phyloP scores from a whole-genome alignment of 2,113 vertebrate species.

The Pithys albifrons region DNA sequence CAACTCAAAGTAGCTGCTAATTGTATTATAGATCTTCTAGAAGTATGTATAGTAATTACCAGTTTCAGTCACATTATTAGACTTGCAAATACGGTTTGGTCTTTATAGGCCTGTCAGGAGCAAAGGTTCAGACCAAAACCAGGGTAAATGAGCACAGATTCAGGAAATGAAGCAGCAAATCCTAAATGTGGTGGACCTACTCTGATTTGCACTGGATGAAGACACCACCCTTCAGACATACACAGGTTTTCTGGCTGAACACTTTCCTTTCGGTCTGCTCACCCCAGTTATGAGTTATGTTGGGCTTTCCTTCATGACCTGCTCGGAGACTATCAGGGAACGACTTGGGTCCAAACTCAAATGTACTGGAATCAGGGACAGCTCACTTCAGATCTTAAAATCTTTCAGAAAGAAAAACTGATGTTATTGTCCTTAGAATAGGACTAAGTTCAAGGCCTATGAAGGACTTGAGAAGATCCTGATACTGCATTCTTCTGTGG shows the following conservation, averaged over 20 bases:
- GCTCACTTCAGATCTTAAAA: neutral
- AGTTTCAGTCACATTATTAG: slow-evolving; percentile 65
- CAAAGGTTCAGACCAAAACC: neutral
- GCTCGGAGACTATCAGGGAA: neutral
- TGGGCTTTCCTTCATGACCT: neutral
- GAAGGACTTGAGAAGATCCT: neutral
- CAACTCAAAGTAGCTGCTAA: slow-evolving; percentile 67
- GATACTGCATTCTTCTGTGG: neutral
- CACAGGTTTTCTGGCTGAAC: neutral
- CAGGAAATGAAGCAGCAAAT: neutral
- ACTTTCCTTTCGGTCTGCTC: neutral
- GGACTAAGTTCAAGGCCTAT: neutral
- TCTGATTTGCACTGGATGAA: neutral
- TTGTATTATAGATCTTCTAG: slow-evolving; percentile 72
- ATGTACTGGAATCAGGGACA: neutral
- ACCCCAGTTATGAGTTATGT: fast-evolving
- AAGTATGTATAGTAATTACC: slow-evolving; percentile 45
- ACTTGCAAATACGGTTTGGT: slow-evolving; percentile 60
- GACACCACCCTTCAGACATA: neutral
- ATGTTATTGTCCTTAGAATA: neutral
- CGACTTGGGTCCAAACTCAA: neutral
- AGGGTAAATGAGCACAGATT: neutral
- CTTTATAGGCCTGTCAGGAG: neutral
- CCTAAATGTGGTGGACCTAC: neutral
- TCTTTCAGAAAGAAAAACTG: neutral